Conservation (phyloP, 2,797 vertebrate genomes). For the Tinamus major region DNA sequence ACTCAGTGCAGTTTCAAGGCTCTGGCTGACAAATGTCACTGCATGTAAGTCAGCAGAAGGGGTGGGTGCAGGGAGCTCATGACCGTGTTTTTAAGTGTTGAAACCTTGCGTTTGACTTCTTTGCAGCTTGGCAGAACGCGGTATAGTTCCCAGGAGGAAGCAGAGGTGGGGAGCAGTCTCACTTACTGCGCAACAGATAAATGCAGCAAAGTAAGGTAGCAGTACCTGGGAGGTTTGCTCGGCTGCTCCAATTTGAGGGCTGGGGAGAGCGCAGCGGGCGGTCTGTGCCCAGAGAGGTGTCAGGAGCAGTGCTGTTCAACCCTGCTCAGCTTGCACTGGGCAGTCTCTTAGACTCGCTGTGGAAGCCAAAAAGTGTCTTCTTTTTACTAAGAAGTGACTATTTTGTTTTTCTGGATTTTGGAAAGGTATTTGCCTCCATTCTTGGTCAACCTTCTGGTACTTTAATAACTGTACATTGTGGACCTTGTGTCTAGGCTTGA, state of each 20-base stretch:
- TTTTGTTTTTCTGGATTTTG: neutral
- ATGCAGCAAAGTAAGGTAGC: neutral
- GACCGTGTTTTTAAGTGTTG: conserved; percentile 28
- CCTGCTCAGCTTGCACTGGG: neutral
- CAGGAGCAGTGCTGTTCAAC: neutral
- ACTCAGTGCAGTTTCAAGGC: neutral
- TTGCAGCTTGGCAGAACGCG: neutral
- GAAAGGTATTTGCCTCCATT: neutral
- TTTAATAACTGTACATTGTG: neutral
- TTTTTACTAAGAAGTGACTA: neutral
- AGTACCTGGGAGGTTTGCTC: neutral
- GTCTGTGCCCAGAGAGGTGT: neutral
- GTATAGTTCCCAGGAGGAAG: neutral
- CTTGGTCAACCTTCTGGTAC: neutral
- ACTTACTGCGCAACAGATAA: neutral
- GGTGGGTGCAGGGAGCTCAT: neutral
- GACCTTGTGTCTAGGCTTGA: neutral
- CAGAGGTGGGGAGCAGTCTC: neutral
- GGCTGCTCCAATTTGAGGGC: neutral
- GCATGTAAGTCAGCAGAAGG: neutral
- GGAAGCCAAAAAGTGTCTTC: neutral
- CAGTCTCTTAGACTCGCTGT: neutral
- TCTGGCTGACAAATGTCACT: neutral
- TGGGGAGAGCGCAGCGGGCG: neutral
- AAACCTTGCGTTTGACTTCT: conserved; percentile 26